These are phyloP conservation scores for Coracopsis vasa DNA, from an alignment of 2,113 vertebrate species.

Conservation along the genomic window DNA sequence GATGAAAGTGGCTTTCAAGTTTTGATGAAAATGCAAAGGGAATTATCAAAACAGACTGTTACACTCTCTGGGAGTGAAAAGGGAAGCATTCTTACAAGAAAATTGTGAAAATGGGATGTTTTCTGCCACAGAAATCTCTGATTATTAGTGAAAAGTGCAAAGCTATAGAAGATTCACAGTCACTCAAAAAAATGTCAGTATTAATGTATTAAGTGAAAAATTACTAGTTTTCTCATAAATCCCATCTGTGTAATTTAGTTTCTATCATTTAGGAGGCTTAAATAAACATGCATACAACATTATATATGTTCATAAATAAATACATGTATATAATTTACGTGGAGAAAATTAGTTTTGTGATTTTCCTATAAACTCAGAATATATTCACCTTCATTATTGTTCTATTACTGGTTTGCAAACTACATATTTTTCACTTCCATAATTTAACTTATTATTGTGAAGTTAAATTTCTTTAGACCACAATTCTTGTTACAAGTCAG, in stretches of 20 bases:
- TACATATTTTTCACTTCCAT: background rate
- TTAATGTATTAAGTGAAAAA: background rate
- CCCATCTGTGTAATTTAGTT: background rate
- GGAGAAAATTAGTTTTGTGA: background rate
- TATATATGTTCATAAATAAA: background rate
- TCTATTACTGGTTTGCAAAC: background rate
- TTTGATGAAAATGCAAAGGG: background rate
- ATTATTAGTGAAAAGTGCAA: background rate
- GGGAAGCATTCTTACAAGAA: background rate
- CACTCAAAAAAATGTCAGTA: background rate
- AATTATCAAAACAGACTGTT: background rate
- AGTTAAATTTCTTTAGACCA: background rate
- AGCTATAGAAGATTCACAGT: background rate
- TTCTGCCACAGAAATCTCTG: background rate
- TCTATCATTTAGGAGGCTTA: background rate
- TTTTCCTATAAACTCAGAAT: background rate
- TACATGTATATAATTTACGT: background rate
- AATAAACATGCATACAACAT: background rate
- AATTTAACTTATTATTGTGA: background rate
- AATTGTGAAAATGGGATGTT: background rate
- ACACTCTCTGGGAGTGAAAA: background rate
- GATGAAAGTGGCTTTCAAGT: background rate
- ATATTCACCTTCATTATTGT: background rate
- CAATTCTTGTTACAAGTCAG: background rate
- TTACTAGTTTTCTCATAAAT: background rate